Conservation (phyloP, 2,888 invertebrate genomes). For the Watsonalla cultraria region DNA sequence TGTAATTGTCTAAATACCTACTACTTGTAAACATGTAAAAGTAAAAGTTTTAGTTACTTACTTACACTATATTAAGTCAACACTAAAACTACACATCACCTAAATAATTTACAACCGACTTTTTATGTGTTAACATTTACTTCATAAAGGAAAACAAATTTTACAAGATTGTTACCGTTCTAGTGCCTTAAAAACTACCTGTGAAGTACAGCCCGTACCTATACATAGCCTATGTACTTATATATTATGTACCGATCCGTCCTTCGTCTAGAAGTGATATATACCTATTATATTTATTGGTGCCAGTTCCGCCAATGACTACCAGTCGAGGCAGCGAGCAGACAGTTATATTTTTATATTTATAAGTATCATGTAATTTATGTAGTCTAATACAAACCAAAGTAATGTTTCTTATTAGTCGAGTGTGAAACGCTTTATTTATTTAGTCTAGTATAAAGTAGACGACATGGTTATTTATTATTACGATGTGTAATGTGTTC, state of each 20-base stretch:
- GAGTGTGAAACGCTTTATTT: slow-evolving; percentile 77
- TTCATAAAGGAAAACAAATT: too few relatives aligned
- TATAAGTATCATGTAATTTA: slow-evolving; percentile 17
- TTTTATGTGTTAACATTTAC: too few relatives aligned
- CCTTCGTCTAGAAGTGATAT: background rate
- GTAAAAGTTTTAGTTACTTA: too few relatives aligned
- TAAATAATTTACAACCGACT: too few relatives aligned
- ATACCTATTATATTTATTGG: background rate
- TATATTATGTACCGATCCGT: slow-evolving; percentile 5
- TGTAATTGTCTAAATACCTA: too few relatives aligned
- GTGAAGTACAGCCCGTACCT: slow-evolving; percentile 20
- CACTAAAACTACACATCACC: too few relatives aligned
- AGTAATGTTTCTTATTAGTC: slow-evolving; percentile 72
- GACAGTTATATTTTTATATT: background rate
- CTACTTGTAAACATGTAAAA: too few relatives aligned
- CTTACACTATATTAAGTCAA: too few relatives aligned
- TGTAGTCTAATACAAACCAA: slow-evolving; percentile 70
- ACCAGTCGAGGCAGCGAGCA: too few relatives aligned
- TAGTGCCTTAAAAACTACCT: slow-evolving; percentile 36
- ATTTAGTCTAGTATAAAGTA: slow-evolving; percentile 39
- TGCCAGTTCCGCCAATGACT: too few relatives aligned
- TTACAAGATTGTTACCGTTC: slow-evolving; percentile 43
- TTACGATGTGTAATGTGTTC: background rate
- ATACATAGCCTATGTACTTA: slow-evolving; percentile 3
- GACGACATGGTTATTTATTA: slow-evolving; percentile 18